Evolutionary conservation across 1,140 invertebrate genomes (phyloP).

Genomic region (Drosophila eugracilis): DNA sequence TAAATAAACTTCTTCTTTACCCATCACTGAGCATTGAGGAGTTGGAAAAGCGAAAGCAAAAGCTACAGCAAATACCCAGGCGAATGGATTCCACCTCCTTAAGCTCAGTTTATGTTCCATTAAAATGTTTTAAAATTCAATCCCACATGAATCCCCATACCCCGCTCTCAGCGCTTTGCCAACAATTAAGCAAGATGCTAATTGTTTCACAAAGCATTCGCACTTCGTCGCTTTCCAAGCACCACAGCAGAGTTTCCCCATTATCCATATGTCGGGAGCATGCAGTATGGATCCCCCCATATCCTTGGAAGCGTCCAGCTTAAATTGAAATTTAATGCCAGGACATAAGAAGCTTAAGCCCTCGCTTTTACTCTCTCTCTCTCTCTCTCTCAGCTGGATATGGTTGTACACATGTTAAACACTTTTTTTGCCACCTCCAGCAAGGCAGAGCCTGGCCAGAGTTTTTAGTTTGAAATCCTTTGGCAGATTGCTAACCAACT

Average conservation of each 20-base stretch:
- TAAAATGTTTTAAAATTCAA: constrained; percentile 72
- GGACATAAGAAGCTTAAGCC: constrained; percentile 54
- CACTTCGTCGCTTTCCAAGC: constrained; percentile 76
- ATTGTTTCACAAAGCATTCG: constrained; percentile 77
- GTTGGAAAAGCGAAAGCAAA: constrained; percentile 14
- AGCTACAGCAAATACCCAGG: background rate
- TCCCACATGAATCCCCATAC: constrained; percentile 28
- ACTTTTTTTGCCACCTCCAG: constrained; percentile 63
- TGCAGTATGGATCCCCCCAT: too few species aligned
- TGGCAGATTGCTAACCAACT: constrained; percentile 61
- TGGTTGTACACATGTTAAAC: constrained; percentile 76
- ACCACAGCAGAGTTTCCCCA: background rate
- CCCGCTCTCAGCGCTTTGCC: constrained; percentile 16
- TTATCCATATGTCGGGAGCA: background rate
- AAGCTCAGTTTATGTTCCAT: constrained; percentile 73
- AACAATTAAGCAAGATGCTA: constrained; percentile 78
- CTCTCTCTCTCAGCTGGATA: constrained; percentile 52
- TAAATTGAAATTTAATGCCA: constrained; percentile 81
- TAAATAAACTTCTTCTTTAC: background rate
- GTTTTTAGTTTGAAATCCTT: constrained; percentile 66
- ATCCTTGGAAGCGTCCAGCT: constrained; percentile 53
- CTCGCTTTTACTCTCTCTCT: too few species aligned
- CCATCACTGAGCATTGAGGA: constrained; percentile 6
- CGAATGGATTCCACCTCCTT: constrained; percentile 1
- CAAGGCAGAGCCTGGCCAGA: constrained; percentile 12